phyloP scores from a whole-genome alignment of 2,113 vertebrate genomes.

The Nothocercus julius region DNA sequence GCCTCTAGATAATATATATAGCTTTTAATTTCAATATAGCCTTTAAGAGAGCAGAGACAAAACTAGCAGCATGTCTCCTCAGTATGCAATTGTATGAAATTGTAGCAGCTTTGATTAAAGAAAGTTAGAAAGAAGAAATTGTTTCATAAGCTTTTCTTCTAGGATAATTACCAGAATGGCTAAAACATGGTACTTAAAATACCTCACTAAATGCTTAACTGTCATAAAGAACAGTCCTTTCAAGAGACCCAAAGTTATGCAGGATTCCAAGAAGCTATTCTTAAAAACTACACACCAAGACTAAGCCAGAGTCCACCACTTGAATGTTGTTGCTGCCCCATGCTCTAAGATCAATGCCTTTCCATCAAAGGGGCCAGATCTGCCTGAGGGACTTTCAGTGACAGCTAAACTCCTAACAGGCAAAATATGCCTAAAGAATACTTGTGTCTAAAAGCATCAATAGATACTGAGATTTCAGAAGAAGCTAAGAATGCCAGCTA shows the following conservation, averaged over 20 bases:
- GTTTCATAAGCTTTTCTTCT: background rate
- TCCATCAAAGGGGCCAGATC: background rate
- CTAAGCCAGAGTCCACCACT: rapidly evolving
- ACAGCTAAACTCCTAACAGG: background rate
- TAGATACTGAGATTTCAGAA: background rate
- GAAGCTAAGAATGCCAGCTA: background rate
- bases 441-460: background rate
- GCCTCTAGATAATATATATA: background rate
- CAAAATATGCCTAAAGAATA: background rate
- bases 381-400: background rate
- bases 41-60: background rate
- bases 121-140: background rate
- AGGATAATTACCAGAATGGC: background rate
- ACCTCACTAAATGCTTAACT: background rate
- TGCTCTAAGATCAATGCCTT: background rate
- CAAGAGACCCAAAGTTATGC: background rate
- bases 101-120: background rate
- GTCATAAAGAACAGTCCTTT: background rate
- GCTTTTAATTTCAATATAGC: background rate
- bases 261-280: background rate
- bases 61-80: background rate
- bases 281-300: background rate
- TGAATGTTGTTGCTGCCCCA: rapidly evolving
- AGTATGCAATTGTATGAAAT: background rate
- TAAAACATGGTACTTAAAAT: background rate